phyloP scores from a whole-genome alignment of 2,797 vertebrate species.

The Microchirus variegatus region DNA sequence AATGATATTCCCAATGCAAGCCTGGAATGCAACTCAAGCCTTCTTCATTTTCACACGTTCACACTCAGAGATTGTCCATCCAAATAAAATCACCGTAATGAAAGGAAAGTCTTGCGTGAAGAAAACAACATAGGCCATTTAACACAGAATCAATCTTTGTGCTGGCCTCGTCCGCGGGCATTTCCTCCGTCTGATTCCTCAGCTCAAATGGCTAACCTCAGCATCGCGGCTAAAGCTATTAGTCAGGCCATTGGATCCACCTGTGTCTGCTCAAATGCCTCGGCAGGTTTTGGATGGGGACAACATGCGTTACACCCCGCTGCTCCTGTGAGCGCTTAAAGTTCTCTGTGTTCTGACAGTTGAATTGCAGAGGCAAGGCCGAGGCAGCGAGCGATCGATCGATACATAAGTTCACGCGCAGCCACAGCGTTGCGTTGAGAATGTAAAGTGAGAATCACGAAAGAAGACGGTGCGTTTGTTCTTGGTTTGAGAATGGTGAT shows the following conservation, averaged over 20 bases:
- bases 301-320: slow-evolving; percentile 56
- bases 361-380: slow-evolving; percentile 40
- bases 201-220: slow-evolving; percentile 44
- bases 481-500: background rate
- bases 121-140: slow-evolving; percentile 41
- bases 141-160: slow-evolving; percentile 41
- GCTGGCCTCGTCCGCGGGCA: slow-evolving; percentile 17
- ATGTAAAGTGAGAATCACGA: slow-evolving; percentile 52
- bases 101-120: slow-evolving; percentile 41
- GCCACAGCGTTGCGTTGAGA: slow-evolving; percentile 12
- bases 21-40: slow-evolving; percentile 4
- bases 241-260: slow-evolving; percentile 51
- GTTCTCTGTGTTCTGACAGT: slow-evolving; percentile 50
- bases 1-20: slow-evolving; percentile 3
- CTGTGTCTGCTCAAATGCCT: slow-evolving; percentile 46
- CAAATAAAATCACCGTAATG: slow-evolving; percentile 43
- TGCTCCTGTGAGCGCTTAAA: slow-evolving; percentile 51
- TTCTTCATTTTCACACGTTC: slow-evolving; percentile 5
- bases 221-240: slow-evolving; percentile 52
- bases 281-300: slow-evolving; percentile 45
- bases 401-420: slow-evolving; percentile 38
- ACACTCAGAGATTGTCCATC: slow-evolving; percentile 18
- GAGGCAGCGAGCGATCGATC: slow-evolving; percentile 51
- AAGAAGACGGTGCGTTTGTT: too few species aligned
- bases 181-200: slow-evolving; percentile 40